Evolutionary conservation across 64 coral and sea anemone species (phyloP).

Genomic region (Montipora cactus): DNA sequence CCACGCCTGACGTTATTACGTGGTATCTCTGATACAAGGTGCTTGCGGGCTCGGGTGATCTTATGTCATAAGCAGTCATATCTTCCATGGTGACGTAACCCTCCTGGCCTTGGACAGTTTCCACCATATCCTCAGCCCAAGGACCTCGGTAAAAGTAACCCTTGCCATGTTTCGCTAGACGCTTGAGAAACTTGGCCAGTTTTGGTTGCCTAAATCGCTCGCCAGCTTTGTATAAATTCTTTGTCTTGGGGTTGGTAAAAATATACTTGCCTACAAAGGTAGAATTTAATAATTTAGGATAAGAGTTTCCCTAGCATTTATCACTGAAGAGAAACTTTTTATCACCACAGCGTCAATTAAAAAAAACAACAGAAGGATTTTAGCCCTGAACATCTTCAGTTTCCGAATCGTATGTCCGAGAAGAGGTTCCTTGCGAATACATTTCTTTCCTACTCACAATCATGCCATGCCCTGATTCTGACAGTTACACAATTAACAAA

Average conservation of each 20-base stretch:
- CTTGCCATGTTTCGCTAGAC: constrained; percentile 65
- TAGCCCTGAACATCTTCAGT: no score
- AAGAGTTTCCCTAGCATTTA: no score
- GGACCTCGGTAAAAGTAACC: constrained; percentile 87
- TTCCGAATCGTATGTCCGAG: no score
- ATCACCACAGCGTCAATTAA: no score
- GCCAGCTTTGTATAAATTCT: constrained; percentile 62
- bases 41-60: constrained; percentile 63
- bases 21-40: constrained; percentile 73
- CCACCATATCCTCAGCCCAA: constrained; percentile 78
- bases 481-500: no score
- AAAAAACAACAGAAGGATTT: no score
- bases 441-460: no score
- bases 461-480: no score
- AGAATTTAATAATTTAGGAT: background rate
- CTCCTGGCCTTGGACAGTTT: constrained; percentile 38
- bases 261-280: constrained; percentile 63
- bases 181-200: constrained; percentile 77
- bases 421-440: no score
- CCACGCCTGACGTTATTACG: constrained; percentile 61
- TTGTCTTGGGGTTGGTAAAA: constrained; percentile 85
- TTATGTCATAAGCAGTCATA: constrained; percentile 68
- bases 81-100: constrained; percentile 81
- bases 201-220: constrained; percentile 89
- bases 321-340: no score